These are phyloP conservation scores for Cynaeus angustus DNA, from an alignment of 2,888 invertebrate genomes.

Conservation along the genomic window DNA sequence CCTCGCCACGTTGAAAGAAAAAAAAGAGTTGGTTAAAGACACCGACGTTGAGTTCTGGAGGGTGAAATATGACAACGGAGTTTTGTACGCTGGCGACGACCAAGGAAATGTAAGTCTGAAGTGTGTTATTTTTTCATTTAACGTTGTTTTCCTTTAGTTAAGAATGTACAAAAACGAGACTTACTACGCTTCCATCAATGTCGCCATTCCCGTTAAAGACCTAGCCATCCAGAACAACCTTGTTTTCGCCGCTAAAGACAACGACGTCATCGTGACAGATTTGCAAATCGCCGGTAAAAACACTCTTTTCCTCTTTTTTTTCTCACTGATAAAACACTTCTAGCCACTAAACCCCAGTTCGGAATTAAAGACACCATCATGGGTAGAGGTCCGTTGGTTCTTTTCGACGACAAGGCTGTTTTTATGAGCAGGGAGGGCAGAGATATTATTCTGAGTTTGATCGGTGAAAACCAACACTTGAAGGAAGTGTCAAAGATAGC, in stretches of 20 bases:
- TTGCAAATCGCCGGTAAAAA: slow-evolving; percentile 72
- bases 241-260: slow-evolving; percentile 77
- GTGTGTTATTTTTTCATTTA: slow-evolving; percentile 48
- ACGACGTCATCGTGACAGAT: slow-evolving; percentile 77
- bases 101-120: slow-evolving; percentile 75
- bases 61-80: slow-evolving; percentile 67
- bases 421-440: slow-evolving; percentile 75
- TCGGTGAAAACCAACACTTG: slow-evolving; percentile 71
- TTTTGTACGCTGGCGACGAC: slow-evolving; percentile 77
- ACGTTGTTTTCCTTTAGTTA: slow-evolving; percentile 69
- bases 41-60: slow-evolving; percentile 72
- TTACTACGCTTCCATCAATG: slow-evolving; percentile 69
- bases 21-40: slow-evolving; percentile 62
- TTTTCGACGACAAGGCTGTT: slow-evolving; percentile 72
- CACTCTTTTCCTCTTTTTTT: too few species aligned
- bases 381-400: slow-evolving; percentile 75
- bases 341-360: slow-evolving; percentile 60
- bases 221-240: slow-evolving; percentile 73
- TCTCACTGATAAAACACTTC: slow-evolving; percentile 39
- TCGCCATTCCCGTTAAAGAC: slow-evolving; percentile 78
- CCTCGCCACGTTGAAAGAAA: slow-evolving; percentile 69
- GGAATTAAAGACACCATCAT: slow-evolving; percentile 73
- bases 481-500: slow-evolving; percentile 74
- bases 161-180: slow-evolving; percentile 74
- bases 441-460: slow-evolving; percentile 74